These are phyloP conservation scores for Bruchidius siliquastri DNA, from an alignment of 2,888 invertebrate genomes.

Conservation along the genomic window DNA sequence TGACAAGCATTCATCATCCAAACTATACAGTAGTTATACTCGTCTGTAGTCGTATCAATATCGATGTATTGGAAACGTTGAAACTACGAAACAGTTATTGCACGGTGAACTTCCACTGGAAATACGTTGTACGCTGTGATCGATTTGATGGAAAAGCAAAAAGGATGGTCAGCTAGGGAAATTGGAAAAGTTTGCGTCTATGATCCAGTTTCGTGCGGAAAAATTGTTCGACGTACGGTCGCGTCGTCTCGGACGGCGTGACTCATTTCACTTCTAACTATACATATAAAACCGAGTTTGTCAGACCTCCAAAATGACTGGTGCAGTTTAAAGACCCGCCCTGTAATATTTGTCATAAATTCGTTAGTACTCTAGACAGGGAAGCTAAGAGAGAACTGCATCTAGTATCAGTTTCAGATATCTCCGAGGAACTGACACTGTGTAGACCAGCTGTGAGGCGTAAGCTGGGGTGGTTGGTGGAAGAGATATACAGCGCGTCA, in stretches of 20 bases:
- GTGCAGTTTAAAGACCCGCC: too few relatives aligned
- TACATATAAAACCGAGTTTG: too few relatives aligned
- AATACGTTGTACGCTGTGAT: neutral
- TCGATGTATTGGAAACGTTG: neutral
- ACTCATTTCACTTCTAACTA: too few relatives aligned
- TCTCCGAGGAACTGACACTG: too few relatives aligned
- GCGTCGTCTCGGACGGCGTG: neutral
- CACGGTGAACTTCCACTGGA: neutral
- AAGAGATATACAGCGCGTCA: constrained; percentile 3
- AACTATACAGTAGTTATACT: neutral
- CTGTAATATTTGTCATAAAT: too few relatives aligned
- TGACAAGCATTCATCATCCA: neutral
- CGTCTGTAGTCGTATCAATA: neutral
- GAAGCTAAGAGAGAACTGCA: too few relatives aligned
- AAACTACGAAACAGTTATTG: neutral
- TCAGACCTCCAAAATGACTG: too few relatives aligned
- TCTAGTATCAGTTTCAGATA: too few relatives aligned
- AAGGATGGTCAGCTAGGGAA: neutral
- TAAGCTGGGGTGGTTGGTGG: neutral
- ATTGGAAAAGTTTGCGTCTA: neutral
- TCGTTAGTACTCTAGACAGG: too few relatives aligned
- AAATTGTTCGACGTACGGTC: neutral
- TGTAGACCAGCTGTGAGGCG: too few relatives aligned
- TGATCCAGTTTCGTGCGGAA: neutral
- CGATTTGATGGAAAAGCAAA: neutral